Percentiles rank a stretch among this genome's conserved stretches.
Conservation (phyloP, 1,140 invertebrate species). For the Temnothorax curvispinosus region DNA sequence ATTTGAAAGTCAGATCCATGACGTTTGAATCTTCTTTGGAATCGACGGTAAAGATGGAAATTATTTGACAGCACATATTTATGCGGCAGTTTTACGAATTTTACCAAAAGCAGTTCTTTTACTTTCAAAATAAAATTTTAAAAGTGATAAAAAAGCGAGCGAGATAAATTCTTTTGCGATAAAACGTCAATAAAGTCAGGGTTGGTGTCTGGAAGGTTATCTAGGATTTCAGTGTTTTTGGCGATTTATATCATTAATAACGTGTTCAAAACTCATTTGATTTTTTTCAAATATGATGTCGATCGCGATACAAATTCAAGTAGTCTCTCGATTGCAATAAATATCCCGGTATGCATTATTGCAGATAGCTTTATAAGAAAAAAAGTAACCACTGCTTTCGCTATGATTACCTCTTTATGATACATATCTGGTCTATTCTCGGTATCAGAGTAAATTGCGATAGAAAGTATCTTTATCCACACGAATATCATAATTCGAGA, state of each 20-base stretch:
- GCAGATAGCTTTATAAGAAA: background rate
- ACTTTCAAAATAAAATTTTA: slow-evolving; percentile 38
- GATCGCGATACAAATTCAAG: slow-evolving; percentile 7
- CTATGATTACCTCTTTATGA: slow-evolving; percentile 33
- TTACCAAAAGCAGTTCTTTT: background rate
- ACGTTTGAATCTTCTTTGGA: background rate
- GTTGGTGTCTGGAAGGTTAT: slow-evolving; percentile 58
- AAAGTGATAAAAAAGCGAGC: slow-evolving; percentile 33
- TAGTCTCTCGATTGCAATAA: background rate
- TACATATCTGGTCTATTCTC: slow-evolving; percentile 30
- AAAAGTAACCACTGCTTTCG: slow-evolving; percentile 35
- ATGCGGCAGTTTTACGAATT: background rate
- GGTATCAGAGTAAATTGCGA: slow-evolving; percentile 17
- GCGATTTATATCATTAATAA: slow-evolving; percentile 44
- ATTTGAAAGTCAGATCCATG: background rate
- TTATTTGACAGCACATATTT: background rate
- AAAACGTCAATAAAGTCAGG: slow-evolving; percentile 41
- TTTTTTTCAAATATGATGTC: slow-evolving; percentile 17
- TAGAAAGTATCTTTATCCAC: slow-evolving; percentile 42
- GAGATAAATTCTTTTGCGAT: slow-evolving; percentile 30
- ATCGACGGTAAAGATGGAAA: background rate
- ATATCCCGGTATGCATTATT: background rate
- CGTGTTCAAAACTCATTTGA: background rate
- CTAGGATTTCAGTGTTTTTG: slow-evolving; percentile 55
- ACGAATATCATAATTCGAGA: slow-evolving; percentile 4